Percentiles rank a stretch among this genome's conserved stretches.
These are phyloP conservation scores for Lichenostomus cassidix DNA, from an alignment of 2,113 vertebrate genomes.

Conservation along the genomic window DNA sequence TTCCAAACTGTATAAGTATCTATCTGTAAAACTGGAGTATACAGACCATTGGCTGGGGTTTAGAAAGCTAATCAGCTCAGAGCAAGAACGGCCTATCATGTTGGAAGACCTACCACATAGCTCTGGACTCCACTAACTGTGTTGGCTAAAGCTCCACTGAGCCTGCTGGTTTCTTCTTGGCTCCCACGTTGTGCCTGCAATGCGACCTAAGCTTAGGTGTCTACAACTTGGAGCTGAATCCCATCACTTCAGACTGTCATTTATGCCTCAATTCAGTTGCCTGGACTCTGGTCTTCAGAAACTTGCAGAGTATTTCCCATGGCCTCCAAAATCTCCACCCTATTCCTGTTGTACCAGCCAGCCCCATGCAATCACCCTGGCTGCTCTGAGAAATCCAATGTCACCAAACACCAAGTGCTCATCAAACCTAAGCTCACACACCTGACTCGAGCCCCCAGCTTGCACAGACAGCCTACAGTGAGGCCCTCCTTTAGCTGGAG, in stretches of 20 bases:
- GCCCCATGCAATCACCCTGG: background rate
- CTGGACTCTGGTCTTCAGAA: background rate
- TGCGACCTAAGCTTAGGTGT: background rate
- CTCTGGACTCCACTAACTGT: background rate
- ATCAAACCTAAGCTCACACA: background rate
- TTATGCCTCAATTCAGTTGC: background rate
- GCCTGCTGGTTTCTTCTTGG: background rate
- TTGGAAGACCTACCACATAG: background rate
- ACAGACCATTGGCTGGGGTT: background rate
- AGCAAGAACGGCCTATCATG: background rate
- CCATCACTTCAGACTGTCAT: background rate
- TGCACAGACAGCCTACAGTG: background rate
- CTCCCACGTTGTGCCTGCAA: background rate
- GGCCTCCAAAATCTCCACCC: background rate
- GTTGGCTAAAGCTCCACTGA: background rate
- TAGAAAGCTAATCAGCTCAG: background rate
- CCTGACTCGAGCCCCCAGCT: fast-evolving
- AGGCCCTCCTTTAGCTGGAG: background rate
- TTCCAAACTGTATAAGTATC: background rate
- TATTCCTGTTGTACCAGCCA: background rate
- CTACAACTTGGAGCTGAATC: background rate
- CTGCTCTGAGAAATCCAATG: background rate
- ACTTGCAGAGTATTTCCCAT: background rate
- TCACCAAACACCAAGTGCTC: background rate
- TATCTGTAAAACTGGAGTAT: background rate